Conservation (phyloP, 2,888 invertebrate genomes). For the Melieria crassipennis region DNA sequence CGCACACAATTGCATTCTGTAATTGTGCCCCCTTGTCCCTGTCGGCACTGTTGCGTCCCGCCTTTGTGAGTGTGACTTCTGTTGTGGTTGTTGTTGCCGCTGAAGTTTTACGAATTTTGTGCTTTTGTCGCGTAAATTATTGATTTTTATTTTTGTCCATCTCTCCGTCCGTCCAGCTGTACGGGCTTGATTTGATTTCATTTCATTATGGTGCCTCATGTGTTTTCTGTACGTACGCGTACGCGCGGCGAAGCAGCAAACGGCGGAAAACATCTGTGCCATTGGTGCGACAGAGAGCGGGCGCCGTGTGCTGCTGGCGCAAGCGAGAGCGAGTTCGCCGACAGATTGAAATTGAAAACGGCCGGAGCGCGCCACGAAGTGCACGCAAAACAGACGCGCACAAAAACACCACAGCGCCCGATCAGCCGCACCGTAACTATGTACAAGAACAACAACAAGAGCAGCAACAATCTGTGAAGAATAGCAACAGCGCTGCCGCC, state of each 20-base stretch:
- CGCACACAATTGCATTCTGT: conserved; percentile 11
- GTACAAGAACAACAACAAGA: too few relatives aligned
- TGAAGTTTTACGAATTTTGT: not conserved
- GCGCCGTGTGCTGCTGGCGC: not conserved
- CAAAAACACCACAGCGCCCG: too few relatives aligned
- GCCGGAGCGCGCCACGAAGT: conserved; percentile 6
- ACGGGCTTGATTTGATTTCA: not conserved
- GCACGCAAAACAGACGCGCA: conserved; percentile 9
- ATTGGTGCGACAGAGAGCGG: conserved; percentile 24
- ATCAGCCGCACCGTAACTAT: too few relatives aligned
- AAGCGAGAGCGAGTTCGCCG: not conserved
- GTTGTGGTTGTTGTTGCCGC: not conserved
- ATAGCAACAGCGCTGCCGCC: too few relatives aligned
- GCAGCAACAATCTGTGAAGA: too few relatives aligned
- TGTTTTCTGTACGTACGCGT: conserved; percentile 16
- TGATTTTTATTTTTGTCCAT: conserved; percentile 48
- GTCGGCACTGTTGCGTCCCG: not conserved
- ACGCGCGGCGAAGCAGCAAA: conserved; percentile 25
- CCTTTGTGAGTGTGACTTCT: conserved; percentile 12
- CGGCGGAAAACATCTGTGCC: conserved; percentile 37
- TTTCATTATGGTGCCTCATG: conserved; percentile 14
- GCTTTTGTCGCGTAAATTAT: conserved; percentile 49
- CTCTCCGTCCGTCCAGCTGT: conserved; percentile 5
- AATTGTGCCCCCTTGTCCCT: not conserved
- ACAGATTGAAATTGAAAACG: conserved; percentile 19